A percentile compares a stretch with the other conserved stretches of the same genome.
phyloP scores from a whole-genome alignment of 2,888 invertebrate genomes.

The Drosophila suboccidentalis region DNA sequence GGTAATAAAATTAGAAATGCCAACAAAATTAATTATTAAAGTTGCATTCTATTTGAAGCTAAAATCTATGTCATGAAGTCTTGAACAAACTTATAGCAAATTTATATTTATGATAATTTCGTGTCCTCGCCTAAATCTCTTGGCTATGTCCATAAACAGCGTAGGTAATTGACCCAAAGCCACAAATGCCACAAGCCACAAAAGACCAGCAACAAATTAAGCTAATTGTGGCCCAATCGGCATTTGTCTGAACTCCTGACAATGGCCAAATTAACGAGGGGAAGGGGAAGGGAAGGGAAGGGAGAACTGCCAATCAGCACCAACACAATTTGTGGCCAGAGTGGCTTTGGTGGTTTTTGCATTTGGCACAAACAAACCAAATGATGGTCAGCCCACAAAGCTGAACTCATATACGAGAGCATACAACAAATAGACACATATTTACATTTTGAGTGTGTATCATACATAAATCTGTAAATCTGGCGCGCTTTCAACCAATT shows the following conservation, averaged over 20 bases:
- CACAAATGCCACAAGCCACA: constrained; percentile 8
- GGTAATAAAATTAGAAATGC: background rate
- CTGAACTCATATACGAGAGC: background rate
- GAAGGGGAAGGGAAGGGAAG: too few relatives aligned
- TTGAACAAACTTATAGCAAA: constrained; percentile 1
- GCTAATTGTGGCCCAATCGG: constrained; percentile 43
- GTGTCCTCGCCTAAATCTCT: constrained; percentile 23
- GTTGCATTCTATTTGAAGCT: background rate
- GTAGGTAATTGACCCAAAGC: constrained; percentile 21
- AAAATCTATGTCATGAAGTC: constrained; percentile 17
- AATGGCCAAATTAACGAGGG: constrained; percentile 11
- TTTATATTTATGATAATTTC: constrained; percentile 41
- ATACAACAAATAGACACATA: constrained; percentile 13
- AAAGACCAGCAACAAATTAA: constrained; percentile 27
- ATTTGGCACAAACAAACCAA: constrained; percentile 18
- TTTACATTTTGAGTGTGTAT: constrained; percentile 42
- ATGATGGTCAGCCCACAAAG: background rate
- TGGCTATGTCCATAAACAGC: constrained; percentile 34
- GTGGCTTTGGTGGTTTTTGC: constrained; percentile 23
- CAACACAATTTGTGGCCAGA: constrained; percentile 34
- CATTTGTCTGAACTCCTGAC: constrained; percentile 27
- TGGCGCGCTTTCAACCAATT: constrained; percentile 48
- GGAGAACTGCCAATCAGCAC: constrained; percentile 38
- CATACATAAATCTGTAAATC: constrained; percentile 45
- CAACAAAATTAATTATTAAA: background rate